A percentile compares a stretch with the other conserved stretches of the same genome.
phyloP scores from a whole-genome alignment of 2,797 vertebrate species.

The Thamnophis elegans region DNA sequence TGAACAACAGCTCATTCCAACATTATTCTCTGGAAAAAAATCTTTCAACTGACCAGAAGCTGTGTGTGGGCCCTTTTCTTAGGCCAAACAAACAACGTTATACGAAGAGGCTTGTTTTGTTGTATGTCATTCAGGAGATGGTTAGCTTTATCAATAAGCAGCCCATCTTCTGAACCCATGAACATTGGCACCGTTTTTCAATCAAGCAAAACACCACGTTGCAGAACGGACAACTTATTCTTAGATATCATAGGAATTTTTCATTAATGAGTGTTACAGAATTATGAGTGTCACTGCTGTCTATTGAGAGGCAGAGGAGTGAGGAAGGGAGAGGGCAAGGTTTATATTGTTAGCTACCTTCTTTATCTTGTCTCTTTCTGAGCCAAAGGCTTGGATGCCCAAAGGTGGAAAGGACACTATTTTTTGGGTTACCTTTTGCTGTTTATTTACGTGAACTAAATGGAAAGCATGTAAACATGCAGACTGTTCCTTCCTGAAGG shows the following conservation, averaged over 20 bases:
- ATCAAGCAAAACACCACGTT: neutral
- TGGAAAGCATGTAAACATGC: constrained; percentile 37
- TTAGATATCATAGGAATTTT: neutral
- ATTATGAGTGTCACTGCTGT: neutral
- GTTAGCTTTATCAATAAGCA: constrained; percentile 50
- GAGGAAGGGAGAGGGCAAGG: neutral
- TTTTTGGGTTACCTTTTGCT: fast-evolving
- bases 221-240: neutral
- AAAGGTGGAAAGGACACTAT: neutral
- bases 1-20: neutral
- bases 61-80: neutral
- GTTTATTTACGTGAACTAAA: constrained; percentile 41
- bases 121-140: constrained; percentile 31
- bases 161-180: constrained; percentile 7
- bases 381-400: neutral
- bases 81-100: neutral
- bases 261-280: constrained; percentile 17
- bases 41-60: neutral
- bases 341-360: neutral
- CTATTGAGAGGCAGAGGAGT: neutral
- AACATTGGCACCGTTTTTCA: constrained; percentile 40
- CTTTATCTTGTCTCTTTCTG: neutral
- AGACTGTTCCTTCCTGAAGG: constrained; percentile 44
- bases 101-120: neutral
- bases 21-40: neutral